Percentiles rank a stretch among this genome's conserved stretches.
Evolutionary conservation across 2,888 invertebrate species (phyloP).

Genomic region (Chrysomela aeneicollis): DNA sequence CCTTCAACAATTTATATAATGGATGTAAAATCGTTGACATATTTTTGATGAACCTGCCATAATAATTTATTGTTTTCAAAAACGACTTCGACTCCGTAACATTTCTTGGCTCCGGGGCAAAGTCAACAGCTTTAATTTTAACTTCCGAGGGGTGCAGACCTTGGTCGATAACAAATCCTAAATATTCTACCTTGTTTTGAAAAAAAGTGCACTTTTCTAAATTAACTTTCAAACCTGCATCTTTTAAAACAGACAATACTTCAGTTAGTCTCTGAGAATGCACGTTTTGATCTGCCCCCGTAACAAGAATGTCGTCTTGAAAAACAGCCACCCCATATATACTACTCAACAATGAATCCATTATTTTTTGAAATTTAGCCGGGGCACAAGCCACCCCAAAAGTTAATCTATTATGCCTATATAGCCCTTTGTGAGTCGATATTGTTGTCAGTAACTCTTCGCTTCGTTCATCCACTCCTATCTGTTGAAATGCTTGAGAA

Average conservation of each 20-base stretch:
- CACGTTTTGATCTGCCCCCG: background rate
- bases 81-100: background rate
- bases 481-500: too few species aligned
- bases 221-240: slow-evolving; percentile 1
- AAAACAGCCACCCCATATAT: slow-evolving; percentile 1
- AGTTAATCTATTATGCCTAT: slow-evolving; percentile 10
- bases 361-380: too few species aligned
- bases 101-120: background rate
- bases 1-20: background rate
- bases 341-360: background rate
- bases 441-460: slow-evolving; percentile 22
- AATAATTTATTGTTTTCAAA: background rate
- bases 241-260: background rate
- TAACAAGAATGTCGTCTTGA: background rate
- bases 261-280: background rate
- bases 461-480: slow-evolving; percentile 17
- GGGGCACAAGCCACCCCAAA: slow-evolving; percentile 7
- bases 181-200: background rate
- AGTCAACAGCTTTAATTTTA: background rate
- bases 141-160: slow-evolving; percentile 1
- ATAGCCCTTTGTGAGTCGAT: slow-evolving; percentile 21
- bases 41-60: background rate
- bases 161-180: background rate
- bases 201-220: slow-evolving; percentile 9
- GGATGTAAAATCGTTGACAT: background rate